These are phyloP conservation scores for Hephaestus fuliginosus DNA, from an alignment of 2,797 vertebrate genomes.

Conservation along the genomic window DNA sequence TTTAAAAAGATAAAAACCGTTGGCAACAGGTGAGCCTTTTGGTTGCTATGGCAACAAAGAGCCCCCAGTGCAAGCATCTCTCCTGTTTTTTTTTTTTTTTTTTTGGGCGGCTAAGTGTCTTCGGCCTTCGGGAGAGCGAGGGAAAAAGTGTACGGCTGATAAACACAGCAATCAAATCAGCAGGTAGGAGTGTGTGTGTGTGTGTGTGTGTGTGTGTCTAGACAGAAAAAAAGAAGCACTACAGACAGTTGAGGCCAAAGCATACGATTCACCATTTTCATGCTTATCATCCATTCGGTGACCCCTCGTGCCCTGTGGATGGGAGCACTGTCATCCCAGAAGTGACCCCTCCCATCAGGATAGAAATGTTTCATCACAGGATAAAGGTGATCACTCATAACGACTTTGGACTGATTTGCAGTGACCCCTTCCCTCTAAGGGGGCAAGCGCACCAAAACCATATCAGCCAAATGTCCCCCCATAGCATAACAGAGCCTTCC, in stretches of 20 bases:
- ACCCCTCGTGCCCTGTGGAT: too few relatives aligned
- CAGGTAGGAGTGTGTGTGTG: slow-evolving; percentile 21
- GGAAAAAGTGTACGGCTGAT: slow-evolving; percentile 30
- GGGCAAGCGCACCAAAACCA: too few relatives aligned
- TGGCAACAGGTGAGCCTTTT: slow-evolving; percentile 74
- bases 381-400: too few relatives aligned
- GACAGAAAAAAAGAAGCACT: not conserved
- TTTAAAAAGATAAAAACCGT: slow-evolving; percentile 36
- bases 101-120: slow-evolving; percentile 47
- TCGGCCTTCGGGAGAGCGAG: slow-evolving; percentile 36
- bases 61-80: slow-evolving; percentile 49
- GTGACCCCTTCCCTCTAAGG: too few relatives aligned
- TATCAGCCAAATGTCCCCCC: too few relatives aligned
- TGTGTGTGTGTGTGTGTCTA: slow-evolving; percentile 36
- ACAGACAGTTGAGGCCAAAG: not conserved
- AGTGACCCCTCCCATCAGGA: too few relatives aligned
- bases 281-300: too few relatives aligned
- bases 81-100: not conserved
- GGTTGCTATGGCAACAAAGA: slow-evolving; percentile 73
- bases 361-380: too few relatives aligned
- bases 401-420: too few relatives aligned
- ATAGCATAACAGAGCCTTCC: too few relatives aligned
- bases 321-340: too few relatives aligned
- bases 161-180: slow-evolving; percentile 61
- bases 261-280: too few relatives aligned